Percentiles rank a stretch among this genome's conserved stretches.
These are phyloP conservation scores for Drosophila austrosaltans DNA, from an alignment of 2,888 invertebrate genomes.

Conservation along the genomic window DNA sequence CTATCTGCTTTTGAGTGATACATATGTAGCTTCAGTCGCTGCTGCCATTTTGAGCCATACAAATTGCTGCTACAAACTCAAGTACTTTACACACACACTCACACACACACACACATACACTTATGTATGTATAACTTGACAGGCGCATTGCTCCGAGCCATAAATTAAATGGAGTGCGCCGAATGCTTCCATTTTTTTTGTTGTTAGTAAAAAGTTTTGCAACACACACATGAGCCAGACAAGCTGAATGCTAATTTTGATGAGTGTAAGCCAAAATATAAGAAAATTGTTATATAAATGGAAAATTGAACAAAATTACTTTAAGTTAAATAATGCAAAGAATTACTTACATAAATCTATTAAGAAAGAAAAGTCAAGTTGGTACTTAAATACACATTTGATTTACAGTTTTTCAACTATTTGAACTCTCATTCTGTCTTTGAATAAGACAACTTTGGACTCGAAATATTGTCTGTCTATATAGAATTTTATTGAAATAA, in stretches of 20 bases:
- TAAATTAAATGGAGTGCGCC: slow-evolving; percentile 63
- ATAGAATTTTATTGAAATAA: too few species aligned
- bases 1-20: slow-evolving; percentile 40
- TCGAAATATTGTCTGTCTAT: too few species aligned
- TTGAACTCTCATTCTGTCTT: too few species aligned
- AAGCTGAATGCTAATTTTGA: slow-evolving; percentile 18
- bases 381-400: too few species aligned
- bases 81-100: slow-evolving; percentile 32
- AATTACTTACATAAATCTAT: not conserved
- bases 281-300: not conserved
- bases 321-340: not conserved
- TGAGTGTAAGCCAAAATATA: not conserved
- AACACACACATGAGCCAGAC: not conserved
- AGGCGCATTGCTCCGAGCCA: slow-evolving; percentile 58
- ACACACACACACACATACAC: slow-evolving; percentile 30
- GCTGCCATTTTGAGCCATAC: slow-evolving; percentile 47
- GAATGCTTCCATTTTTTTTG: slow-evolving; percentile 15
- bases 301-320: not conserved
- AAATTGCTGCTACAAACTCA: slow-evolving; percentile 43
- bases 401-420: too few species aligned
- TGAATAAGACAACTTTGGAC: too few species aligned
- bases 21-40: slow-evolving; percentile 53
- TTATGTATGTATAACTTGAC: slow-evolving; percentile 28
- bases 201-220: slow-evolving; percentile 7
- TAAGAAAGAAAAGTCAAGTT: not conserved